Evolutionary conservation across 2,888 invertebrate species (phyloP), one percentile per base, ranked within the genome.

Genomic region (Heteropelma amictum): DNA sequence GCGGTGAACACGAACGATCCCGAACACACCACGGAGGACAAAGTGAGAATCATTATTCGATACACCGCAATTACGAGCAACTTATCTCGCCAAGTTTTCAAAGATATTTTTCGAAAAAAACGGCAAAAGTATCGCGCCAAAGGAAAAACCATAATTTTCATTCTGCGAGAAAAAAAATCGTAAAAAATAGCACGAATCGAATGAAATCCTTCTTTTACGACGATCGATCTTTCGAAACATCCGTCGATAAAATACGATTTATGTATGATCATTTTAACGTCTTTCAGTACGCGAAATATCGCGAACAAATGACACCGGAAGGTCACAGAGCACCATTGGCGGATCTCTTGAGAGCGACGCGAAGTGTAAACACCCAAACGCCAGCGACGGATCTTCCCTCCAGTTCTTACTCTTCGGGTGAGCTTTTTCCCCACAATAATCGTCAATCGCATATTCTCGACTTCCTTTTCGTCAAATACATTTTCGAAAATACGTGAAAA

Each of bases 281-380:
- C 5, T 23, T 45, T 33, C 70, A 89, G 89, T 89, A 88, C 73
- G 87, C 88, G 71, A 85, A 85, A 83, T 88, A 87, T 82, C 89
- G 89, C 42, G 89, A 89, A 45, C 92, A 95, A 90, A 93, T 92
- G 64, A 94, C 95, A 68, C 96, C 96, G 1, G 96, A 96, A 90
- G 96, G 96, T 10, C 96, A 96, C 86, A 91, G 96, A 76, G 96
- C 96, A 8, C 96, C 96, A 2, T 90, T 96, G 71, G 95, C 95
- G 3, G 96, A 96, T 84, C 89, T 95, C 21, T 91, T 95, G 76
- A 91, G 93, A 78, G 90, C 90, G 76, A 93, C 91, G 56, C 92
- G 95, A 75, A 95, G 94, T 70, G 94, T 96, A 72, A 95, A 96
- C 89, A 96, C 96, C 10, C 96, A 96, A 90, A 96, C 96, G 10